Percentiles rank a stretch among this genome's conserved stretches.
These are phyloP conservation scores for Chaetogeoica ovagalla DNA, from an alignment of 2,888 invertebrate species.

Conservation along the genomic window DNA sequence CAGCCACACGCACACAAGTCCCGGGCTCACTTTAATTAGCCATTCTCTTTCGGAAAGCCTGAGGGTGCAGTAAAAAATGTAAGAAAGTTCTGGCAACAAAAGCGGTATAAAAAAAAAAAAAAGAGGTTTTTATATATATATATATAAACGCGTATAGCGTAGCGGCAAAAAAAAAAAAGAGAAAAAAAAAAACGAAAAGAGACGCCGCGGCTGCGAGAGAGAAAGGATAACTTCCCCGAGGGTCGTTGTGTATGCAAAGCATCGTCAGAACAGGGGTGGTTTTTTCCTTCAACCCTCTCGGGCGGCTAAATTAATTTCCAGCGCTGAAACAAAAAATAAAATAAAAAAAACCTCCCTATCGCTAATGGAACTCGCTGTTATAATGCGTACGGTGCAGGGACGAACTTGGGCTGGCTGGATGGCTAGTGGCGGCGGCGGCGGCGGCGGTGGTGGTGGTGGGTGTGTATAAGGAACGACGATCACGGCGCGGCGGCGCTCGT, in stretches of 20 bases:
- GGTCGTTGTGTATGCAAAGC: conserved; percentile 54
- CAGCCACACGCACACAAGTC: background rate
- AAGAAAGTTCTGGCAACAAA: conserved; percentile 51
- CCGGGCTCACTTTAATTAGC: conserved; percentile 47
- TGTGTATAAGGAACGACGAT: conserved; percentile 34
- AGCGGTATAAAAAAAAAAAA: conserved; percentile 35
- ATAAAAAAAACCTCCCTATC: conserved; percentile 50
- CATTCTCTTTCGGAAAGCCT: conserved; percentile 52
- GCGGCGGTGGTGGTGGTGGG: background rate
- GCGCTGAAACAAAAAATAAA: conserved; percentile 46
- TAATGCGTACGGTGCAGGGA: background rate
- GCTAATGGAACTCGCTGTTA: conserved; percentile 50
- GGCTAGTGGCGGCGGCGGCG: too few relatives aligned
- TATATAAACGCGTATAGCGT: too few relatives aligned
- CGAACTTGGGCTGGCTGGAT: background rate
- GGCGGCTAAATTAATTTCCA: conserved; percentile 53
- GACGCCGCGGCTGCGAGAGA: conserved; percentile 16
- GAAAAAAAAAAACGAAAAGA: conserved; percentile 32
- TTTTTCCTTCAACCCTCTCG: conserved; percentile 53
- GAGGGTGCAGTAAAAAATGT: conserved; percentile 52
- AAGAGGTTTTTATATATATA: background rate
- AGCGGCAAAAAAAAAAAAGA: background rate
- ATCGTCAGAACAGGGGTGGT: conserved; percentile 48
- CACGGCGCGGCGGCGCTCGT: conserved; percentile 12
- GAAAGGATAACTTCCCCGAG: conserved; percentile 54